These are phyloP conservation scores for Thamnophis elegans DNA, from an alignment of 2,797 vertebrate genomes.

Conservation along the genomic window DNA sequence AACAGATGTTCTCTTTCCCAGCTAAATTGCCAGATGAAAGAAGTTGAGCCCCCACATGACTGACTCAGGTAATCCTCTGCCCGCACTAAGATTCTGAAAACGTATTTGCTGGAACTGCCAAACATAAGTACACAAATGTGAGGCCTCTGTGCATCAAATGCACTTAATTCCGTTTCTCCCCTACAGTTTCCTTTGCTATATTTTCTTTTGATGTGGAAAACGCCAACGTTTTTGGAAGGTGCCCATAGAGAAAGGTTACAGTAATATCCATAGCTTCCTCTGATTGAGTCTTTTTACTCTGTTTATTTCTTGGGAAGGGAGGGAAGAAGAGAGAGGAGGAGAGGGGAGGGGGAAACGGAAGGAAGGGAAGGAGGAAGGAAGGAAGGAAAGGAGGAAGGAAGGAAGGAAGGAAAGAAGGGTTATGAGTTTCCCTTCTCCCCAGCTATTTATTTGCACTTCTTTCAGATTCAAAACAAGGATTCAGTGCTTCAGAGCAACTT, in stretches of 20 bases:
- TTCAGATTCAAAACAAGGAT: neutral
- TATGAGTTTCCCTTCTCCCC: neutral
- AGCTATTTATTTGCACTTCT: slow-evolving; percentile 9
- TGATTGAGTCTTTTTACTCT: neutral
- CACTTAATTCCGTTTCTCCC: neutral
- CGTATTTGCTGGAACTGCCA: neutral
- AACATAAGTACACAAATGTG: neutral
- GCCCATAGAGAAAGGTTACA: neutral
- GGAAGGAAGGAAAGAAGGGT: too few species aligned
- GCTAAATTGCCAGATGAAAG: neutral
- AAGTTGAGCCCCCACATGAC: too few species aligned
- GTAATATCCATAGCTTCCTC: neutral
- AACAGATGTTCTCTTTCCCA: neutral
- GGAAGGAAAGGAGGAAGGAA: too few species aligned
- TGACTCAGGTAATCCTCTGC: neutral
- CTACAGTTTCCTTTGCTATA: neutral
- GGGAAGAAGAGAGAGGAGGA: neutral
- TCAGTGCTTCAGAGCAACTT: slow-evolving; percentile 1
- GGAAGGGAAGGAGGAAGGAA: too few species aligned
- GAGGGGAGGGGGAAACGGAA: neutral
- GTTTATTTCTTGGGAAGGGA: neutral
- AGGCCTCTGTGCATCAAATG: neutral
- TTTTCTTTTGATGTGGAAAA: neutral
- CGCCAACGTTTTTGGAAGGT: neutral
- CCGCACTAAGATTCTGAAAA: neutral